Evolutionary conservation across 2,888 invertebrate genomes (phyloP).

Genomic region (Dicyrtoma fusca): DNA sequence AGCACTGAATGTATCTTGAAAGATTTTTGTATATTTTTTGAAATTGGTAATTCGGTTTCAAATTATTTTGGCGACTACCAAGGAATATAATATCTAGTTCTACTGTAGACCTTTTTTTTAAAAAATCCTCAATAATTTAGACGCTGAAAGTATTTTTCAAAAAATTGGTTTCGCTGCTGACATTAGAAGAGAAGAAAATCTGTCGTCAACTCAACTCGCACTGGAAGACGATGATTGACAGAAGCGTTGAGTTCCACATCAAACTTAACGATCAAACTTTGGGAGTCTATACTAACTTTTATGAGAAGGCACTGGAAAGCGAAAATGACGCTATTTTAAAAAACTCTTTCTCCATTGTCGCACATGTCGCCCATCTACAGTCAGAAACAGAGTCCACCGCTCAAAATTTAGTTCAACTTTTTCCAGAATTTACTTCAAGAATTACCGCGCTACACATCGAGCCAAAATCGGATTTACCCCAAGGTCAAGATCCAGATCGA

Average conservation of each 20-base stretch:
- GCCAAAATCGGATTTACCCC: too few relatives aligned
- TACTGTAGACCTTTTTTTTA: too few relatives aligned
- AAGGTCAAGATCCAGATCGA: too few relatives aligned
- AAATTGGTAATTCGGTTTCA: too few relatives aligned
- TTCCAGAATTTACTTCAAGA: too few relatives aligned
- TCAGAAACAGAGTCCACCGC: background rate
- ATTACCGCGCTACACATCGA: too few relatives aligned
- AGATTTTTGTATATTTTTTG: too few relatives aligned
- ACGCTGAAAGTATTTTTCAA: background rate
- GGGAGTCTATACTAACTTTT: background rate
- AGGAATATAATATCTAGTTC: too few relatives aligned
- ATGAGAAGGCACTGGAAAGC: background rate
- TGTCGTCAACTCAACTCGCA: conserved; percentile 13
- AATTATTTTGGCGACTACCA: too few relatives aligned
- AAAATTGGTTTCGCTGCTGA: background rate
- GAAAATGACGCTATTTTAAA: background rate
- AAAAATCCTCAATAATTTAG: background rate
- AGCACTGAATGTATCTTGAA: too few relatives aligned
- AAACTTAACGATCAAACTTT: background rate
- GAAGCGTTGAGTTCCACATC: background rate
- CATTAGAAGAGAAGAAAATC: conserved; percentile 16
- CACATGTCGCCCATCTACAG: background rate
- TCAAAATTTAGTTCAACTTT: too few relatives aligned
- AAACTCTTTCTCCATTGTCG: background rate
- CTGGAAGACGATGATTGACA: conserved; percentile 15